phyloP scores from a whole-genome alignment of 2,888 invertebrate genomes.

The Syritta pipiens region DNA sequence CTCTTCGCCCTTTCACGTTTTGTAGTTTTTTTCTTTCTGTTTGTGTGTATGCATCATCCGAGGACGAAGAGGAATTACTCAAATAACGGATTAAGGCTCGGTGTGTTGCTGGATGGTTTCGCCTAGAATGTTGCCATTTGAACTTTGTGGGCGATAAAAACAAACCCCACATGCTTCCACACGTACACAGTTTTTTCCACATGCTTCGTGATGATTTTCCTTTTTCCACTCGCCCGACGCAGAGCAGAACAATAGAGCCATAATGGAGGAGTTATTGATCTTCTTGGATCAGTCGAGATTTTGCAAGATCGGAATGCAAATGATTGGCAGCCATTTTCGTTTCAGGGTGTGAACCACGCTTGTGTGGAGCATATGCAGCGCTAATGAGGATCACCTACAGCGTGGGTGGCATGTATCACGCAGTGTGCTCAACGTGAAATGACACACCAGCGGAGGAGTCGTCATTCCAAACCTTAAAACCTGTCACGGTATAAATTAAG shows the following conservation, averaged over 20 bases:
- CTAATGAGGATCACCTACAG: slow-evolving; percentile 29
- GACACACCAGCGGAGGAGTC: slow-evolving; percentile 18
- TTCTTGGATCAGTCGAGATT: slow-evolving; percentile 36
- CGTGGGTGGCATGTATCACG: slow-evolving; percentile 35
- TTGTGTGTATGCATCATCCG: too few species aligned
- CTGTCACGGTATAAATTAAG: slow-evolving; percentile 11
- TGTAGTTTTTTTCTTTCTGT: too few species aligned
- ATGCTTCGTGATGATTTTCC: slow-evolving; percentile 57
- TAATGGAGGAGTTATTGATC: slow-evolving; percentile 64
- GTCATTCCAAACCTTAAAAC: slow-evolving; percentile 35
- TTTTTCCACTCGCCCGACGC: slow-evolving; percentile 35
- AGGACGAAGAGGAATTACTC: slow-evolving; percentile 12
- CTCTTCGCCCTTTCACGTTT: slow-evolving; percentile 67
- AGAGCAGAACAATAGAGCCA: slow-evolving; percentile 61
- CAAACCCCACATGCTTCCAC: too few species aligned
- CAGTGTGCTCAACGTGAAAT: slow-evolving; percentile 26
- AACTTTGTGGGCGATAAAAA: slow-evolving; percentile 35
- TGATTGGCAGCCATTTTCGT: slow-evolving; percentile 19
- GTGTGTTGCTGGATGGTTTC: neutral
- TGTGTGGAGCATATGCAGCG: slow-evolving; percentile 12
- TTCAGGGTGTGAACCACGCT: slow-evolving; percentile 39
- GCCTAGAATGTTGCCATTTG: slow-evolving; percentile 13
- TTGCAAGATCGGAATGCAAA: slow-evolving; percentile 56
- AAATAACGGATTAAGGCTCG: too few species aligned
- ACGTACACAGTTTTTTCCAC: too few species aligned